Percentiles rank a stretch among this genome's conserved stretches.
Conservation (phyloP, 2,888 invertebrate species). For the Agrochola macilenta region DNA sequence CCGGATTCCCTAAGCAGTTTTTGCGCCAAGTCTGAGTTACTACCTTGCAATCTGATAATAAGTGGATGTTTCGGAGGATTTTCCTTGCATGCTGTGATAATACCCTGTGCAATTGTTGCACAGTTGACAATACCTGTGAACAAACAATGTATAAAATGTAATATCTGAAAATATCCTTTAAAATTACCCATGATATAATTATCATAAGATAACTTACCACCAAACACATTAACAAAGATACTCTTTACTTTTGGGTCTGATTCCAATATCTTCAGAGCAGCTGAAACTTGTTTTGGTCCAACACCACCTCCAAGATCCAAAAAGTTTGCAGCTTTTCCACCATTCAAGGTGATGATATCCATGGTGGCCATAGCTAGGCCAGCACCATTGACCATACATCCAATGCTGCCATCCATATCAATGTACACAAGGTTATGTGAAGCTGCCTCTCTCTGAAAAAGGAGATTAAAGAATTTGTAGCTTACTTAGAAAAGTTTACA, state of each 20-base stretch:
- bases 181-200: neutral
- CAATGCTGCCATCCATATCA: slow-evolving; percentile 99
- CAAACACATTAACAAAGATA: slow-evolving; percentile 99
- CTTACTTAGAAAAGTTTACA: neutral
- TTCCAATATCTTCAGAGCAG: slow-evolving; percentile 97
- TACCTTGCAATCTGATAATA: slow-evolving; percentile 98
- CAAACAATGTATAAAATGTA: slow-evolving; percentile 1
- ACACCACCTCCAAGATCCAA: slow-evolving; percentile 99
- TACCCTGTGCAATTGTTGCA: slow-evolving; percentile 98
- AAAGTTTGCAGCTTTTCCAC: slow-evolving; percentile 99
- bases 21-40: slow-evolving; percentile 96
- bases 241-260: slow-evolving; percentile 97
- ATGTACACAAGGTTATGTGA: slow-evolving; percentile 98
- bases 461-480: neutral
- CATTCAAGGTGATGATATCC: slow-evolving; percentile 99
- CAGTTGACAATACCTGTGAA: slow-evolving; percentile 98
- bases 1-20: slow-evolving; percentile 95
- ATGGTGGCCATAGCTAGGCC: slow-evolving; percentile 99
- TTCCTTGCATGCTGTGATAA: slow-evolving; percentile 96
- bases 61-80: slow-evolving; percentile 96
- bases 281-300: slow-evolving; percentile 97
- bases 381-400: slow-evolving; percentile 99
- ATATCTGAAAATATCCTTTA: neutral
- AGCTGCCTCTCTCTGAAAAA: slow-evolving; percentile 94
- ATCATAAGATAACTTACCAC: slow-evolving; percentile 85